Evolutionary conservation across 1,140 invertebrate genomes (phyloP), one percentile per base, ranked within the genome.

Genomic region (Drosophila takahashii): DNA sequence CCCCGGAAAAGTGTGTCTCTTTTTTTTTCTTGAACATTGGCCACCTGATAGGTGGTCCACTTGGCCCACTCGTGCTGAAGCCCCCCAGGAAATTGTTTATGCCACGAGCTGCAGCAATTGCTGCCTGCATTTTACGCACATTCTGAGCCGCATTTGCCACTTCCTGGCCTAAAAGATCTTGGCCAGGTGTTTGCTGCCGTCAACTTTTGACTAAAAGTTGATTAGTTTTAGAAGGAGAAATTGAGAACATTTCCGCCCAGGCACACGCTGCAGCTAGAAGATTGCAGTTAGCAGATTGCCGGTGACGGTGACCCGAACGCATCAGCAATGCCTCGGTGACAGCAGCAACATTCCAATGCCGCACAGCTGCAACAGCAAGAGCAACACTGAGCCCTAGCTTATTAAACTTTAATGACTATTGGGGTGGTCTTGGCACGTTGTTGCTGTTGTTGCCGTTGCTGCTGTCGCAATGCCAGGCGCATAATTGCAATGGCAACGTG

Each of bases 401-500:
- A 67, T 83, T 87, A 83, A 76, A 78, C 45, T 65, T 72, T 80
- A 84, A 85, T 80, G 81, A 77, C 66, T 73, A 64, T 84, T 84
- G 80, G 79, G 80, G 80, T 83, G 75, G 75, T 83, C 76, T 83
- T 76, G 80, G 67, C 61, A 65, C 48, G 71, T 65, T 81, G 79
- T 58, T 79, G 51, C 34, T 41, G 77, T 64, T 81, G 79, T 58
- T 79, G 51, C 34, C 36, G 77, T 64, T 44, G 36, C 3, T 36
- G 65, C 48, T 70, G 66, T 56, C 50, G 61, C 60, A 86, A 81
- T 62, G 73, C 58, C 62, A 73, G 67, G 22, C 81, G 69, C 74
- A 87, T 87, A 86, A 86, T 86, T 86, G 83, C 83, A 77, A 66
- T 47, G 62, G 84, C 83, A 83, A 87, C 79, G 81, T 86, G 81